A percentile compares a stretch with the other conserved stretches of the same genome.
phyloP scores from a whole-genome alignment of 1,140 invertebrate species.

The Hormaphis cornu region DNA sequence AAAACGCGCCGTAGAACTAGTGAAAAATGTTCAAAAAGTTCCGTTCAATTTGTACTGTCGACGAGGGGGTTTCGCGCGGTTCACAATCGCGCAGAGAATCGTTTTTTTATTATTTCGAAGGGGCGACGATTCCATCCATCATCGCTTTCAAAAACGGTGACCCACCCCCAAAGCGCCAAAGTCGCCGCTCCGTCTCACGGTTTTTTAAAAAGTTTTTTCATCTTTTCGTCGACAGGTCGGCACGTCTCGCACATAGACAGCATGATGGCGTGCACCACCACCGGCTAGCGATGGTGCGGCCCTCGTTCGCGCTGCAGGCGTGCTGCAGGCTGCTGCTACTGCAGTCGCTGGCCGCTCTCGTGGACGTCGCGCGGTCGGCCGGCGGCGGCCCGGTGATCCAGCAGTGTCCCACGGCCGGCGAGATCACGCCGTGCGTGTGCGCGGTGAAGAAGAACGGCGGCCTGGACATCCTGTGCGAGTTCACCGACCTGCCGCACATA shows the following conservation, averaged over 20 bases:
- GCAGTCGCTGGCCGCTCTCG: background rate
- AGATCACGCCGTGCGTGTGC: conserved; percentile 69
- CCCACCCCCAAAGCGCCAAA: no score
- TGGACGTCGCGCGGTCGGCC: background rate
- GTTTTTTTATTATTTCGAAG: no score
- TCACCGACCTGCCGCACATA: conserved; percentile 54
- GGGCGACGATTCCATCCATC: no score
- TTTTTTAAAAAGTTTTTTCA: no score
- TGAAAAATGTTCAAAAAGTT: no score
- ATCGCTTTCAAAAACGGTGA: no score
- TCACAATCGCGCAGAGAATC: no score
- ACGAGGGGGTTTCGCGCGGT: no score
- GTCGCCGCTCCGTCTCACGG: no score
- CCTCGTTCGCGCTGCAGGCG: conserved; percentile 1
- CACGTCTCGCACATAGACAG: no score
- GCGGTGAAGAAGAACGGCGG: conserved; percentile 75
- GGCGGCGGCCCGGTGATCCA: conserved; percentile 41
- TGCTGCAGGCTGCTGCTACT: conserved; percentile 1
- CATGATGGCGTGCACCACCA: conserved; percentile 17
- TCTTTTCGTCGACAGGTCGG: background rate
- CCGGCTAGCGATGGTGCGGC: conserved; percentile 21
- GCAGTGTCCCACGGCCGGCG: conserved; percentile 58
- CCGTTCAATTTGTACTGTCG: no score
- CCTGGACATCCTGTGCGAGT: conserved; percentile 75
- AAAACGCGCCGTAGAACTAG: no score